Conservation (phyloP, 92 coral and sea anemone species). For the Ricordea florida region DNA sequence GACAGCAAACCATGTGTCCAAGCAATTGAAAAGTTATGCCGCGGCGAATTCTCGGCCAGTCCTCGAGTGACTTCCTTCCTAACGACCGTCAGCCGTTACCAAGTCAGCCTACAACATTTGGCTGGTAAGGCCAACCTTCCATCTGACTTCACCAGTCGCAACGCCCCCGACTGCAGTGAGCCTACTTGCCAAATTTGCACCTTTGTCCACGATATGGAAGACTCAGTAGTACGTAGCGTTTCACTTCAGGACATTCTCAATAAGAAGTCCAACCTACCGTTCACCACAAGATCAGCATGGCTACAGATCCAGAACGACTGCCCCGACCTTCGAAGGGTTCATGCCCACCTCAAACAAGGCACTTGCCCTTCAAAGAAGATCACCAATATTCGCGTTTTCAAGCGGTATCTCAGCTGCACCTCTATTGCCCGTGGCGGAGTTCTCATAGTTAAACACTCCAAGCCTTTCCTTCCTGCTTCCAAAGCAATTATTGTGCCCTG, state of each 20-base stretch:
- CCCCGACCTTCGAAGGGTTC: constrained; percentile 43
- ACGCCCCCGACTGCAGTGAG: constrained; percentile 55
- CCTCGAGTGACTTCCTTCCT: constrained; percentile 57
- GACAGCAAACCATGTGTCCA: constrained; percentile 70
- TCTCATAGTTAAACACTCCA: constrained; percentile 32
- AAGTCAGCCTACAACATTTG: constrained; percentile 49
- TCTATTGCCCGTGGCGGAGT: constrained; percentile 48
- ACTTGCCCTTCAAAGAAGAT: constrained; percentile 42
- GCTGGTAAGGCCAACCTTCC: constrained; percentile 53
- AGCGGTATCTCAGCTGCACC: constrained; percentile 21
- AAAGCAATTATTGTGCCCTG: constrained; percentile 19
- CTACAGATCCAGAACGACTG: constrained; percentile 43
- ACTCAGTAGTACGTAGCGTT: constrained; percentile 42
- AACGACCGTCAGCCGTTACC: constrained; percentile 58
- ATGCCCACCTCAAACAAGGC: constrained; percentile 50
- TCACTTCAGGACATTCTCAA: constrained; percentile 48
- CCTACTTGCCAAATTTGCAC: constrained; percentile 52
- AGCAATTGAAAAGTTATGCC: constrained; percentile 47
- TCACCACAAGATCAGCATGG: constrained; percentile 49
- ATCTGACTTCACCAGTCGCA: constrained; percentile 67
- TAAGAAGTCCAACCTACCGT: not conserved
- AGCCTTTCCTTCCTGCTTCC: constrained; percentile 11
- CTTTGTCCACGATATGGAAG: constrained; percentile 34
- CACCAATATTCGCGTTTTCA: constrained; percentile 15
- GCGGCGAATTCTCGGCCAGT: constrained; percentile 61